Conservation (phyloP, 2,113 vertebrate genomes). For the Chinchilla lanigera region DNA sequence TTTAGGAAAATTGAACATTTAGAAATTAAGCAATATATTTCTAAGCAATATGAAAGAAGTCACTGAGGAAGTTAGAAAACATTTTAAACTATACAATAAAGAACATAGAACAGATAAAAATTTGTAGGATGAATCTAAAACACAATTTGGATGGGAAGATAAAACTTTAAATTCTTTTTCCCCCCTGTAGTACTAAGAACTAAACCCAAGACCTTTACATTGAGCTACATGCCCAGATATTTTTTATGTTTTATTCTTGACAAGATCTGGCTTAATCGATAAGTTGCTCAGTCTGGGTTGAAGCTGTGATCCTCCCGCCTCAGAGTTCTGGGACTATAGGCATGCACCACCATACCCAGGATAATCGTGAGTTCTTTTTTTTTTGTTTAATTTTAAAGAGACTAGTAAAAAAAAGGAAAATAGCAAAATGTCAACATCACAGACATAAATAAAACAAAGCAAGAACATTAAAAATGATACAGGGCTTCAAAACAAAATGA, state of each 20-base stretch:
- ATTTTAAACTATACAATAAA: slow-evolving; percentile 24
- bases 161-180: slow-evolving; percentile 5
- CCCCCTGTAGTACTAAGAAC: background rate
- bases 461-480: too few species aligned
- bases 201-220: background rate
- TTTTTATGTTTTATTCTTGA: background rate
- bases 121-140: background rate
- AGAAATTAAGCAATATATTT: slow-evolving; percentile 50
- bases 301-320: background rate
- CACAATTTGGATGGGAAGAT: background rate
- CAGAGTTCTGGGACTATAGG: background rate
- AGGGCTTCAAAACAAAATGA: too few species aligned
- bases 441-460: too few species aligned
- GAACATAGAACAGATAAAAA: background rate
- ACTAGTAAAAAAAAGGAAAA: too few species aligned
- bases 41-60: slow-evolving; percentile 45
- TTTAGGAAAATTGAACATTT: background rate
- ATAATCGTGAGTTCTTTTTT: too few species aligned
- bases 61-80: slow-evolving; percentile 1
- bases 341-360: background rate
- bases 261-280: background rate
- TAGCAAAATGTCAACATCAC: too few species aligned
- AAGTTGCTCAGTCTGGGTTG: background rate
- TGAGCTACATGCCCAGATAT: background rate
- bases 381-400: too few species aligned